phyloP scores from a whole-genome alignment of 1,140 invertebrate species.

The Hyphantria cunea region DNA sequence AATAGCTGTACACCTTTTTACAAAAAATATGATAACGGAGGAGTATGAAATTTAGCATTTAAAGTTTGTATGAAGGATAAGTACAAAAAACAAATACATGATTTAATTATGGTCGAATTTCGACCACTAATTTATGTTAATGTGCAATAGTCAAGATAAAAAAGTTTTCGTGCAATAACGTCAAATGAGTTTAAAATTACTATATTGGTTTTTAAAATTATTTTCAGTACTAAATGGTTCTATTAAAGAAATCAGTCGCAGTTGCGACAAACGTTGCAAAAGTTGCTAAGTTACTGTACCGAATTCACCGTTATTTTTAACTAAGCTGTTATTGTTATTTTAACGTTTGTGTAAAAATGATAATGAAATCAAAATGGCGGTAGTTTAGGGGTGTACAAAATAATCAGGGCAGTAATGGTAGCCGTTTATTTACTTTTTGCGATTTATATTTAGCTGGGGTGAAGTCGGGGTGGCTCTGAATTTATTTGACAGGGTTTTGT shows the following conservation, averaged over 20 bases:
- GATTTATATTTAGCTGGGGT: slow-evolving; percentile 70
- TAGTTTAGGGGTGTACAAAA: slow-evolving; percentile 58
- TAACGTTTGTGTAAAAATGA: slow-evolving; percentile 49
- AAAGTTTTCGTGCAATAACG: neutral
- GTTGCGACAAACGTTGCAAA: slow-evolving; percentile 12
- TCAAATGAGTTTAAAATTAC: no score
- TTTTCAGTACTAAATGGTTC: neutral
- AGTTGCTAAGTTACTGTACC: neutral
- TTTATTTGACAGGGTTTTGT: slow-evolving; percentile 66
- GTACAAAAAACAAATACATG: no score
- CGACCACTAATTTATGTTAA: neutral
- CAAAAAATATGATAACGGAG: no score
- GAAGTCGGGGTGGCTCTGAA: slow-evolving; percentile 38
- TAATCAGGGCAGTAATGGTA: slow-evolving; percentile 77
- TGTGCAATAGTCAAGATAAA: neutral
- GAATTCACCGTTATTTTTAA: slow-evolving; percentile 15
- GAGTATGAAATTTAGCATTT: no score
- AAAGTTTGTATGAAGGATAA: no score
- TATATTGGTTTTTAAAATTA: neutral
- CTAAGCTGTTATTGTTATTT: slow-evolving; percentile 43
- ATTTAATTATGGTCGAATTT: no score
- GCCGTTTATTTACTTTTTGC: slow-evolving; percentile 77
- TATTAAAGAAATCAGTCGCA: slow-evolving; percentile 20
- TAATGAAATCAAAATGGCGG: slow-evolving; percentile 68
- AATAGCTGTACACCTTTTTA: no score